Conservation (phyloP, 2,113 vertebrate species). For the Orycteropus afer region DNA sequence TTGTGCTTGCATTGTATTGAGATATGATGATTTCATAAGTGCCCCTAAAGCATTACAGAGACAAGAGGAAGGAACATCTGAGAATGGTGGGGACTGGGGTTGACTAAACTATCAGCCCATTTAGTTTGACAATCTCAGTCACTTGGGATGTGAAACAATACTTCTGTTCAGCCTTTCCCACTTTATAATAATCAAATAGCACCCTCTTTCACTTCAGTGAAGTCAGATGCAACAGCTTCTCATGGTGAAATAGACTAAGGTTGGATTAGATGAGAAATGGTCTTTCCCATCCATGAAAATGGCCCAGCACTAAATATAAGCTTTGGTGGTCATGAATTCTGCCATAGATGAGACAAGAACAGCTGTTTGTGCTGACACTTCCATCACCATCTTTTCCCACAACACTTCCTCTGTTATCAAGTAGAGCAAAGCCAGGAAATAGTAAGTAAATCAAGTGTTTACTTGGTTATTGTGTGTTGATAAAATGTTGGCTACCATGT, state of each 20-base stretch:
- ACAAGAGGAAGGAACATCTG: background rate
- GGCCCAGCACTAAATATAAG: fast-evolving
- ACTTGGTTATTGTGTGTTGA: constrained; percentile 59
- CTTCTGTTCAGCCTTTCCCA: background rate
- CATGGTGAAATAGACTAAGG: fast-evolving
- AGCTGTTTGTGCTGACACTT: background rate
- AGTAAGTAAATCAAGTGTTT: constrained; percentile 67
- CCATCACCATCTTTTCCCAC: constrained; percentile 11
- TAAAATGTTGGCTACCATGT: constrained; percentile 53
- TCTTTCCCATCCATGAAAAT: background rate
- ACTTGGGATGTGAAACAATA: background rate
- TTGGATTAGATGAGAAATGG: background rate
- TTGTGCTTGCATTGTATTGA: background rate
- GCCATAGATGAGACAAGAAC: fast-evolving
- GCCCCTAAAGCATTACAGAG: background rate
- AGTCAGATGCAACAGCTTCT: background rate
- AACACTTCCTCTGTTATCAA: constrained; percentile 64
- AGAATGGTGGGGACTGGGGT: no score
- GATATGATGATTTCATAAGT: background rate
- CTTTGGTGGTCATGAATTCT: fast-evolving
- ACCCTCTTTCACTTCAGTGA: background rate
- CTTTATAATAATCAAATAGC: background rate
- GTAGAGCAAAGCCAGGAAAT: constrained; percentile 43
- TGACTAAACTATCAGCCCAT: no score
- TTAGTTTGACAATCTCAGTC: background rate